Percentiles rank a stretch among this genome's conserved stretches.
These are phyloP conservation scores for Drosophila kokeensis DNA, from an alignment of 2,888 invertebrate species.

Conservation along the genomic window DNA sequence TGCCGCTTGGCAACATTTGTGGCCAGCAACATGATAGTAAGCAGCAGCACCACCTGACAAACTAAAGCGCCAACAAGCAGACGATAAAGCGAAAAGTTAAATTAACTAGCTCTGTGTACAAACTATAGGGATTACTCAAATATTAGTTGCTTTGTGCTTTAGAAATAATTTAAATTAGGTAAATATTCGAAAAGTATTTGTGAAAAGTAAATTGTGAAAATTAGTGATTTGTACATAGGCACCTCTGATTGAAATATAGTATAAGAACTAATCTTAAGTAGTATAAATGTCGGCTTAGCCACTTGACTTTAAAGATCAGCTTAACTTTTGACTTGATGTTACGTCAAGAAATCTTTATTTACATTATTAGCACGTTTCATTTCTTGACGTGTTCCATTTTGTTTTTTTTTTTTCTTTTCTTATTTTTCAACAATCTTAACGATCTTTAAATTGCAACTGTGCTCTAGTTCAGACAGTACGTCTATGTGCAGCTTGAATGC, in stretches of 20 bases:
- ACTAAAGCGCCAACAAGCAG: slow-evolving; percentile 39
- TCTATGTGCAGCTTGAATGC: slow-evolving; percentile 33
- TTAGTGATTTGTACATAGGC: background rate
- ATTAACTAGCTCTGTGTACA: background rate
- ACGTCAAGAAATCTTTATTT: slow-evolving; percentile 1
- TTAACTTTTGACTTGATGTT: slow-evolving; percentile 1
- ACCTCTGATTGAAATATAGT: background rate
- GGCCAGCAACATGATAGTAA: slow-evolving; percentile 47
- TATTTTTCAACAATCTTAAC: slow-evolving; percentile 38
- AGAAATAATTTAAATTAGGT: background rate
- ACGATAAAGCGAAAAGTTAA: slow-evolving; percentile 25
- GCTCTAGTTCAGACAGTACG: slow-evolving; percentile 58
- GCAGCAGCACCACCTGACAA: slow-evolving; percentile 26
- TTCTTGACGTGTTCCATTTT: slow-evolving; percentile 30
- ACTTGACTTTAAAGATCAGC: background rate
- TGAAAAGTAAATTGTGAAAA: background rate
- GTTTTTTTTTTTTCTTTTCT: background rate
- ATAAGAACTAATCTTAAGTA: background rate
- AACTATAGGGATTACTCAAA: background rate
- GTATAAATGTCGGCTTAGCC: background rate
- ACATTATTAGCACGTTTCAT: slow-evolving; percentile 44
- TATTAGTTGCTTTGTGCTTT: background rate
- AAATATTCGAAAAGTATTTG: background rate
- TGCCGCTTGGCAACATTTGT: slow-evolving; percentile 17
- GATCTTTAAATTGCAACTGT: slow-evolving; percentile 47